These are phyloP conservation scores for Sorex fumeus DNA, from an alignment of 2,113 vertebrate species.

Conservation along the genomic window DNA sequence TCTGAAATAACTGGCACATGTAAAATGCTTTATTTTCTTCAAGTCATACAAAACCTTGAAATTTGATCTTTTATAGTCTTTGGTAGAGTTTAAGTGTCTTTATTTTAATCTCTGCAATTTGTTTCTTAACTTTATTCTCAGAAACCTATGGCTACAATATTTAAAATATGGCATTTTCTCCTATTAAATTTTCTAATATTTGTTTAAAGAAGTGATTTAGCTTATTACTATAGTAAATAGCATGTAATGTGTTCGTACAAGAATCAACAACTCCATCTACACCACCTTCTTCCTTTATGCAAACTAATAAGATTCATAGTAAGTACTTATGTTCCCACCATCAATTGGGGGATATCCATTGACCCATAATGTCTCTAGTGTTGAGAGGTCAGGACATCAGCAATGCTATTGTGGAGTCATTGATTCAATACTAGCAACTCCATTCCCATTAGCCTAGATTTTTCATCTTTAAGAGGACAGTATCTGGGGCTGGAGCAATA, in stretches of 20 bases:
- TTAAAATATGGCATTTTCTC: neutral
- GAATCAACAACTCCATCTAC: neutral
- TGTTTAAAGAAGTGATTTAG: neutral
- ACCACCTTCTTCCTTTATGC: neutral
- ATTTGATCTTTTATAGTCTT: neutral
- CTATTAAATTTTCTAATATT: neutral
- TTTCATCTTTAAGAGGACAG: neutral
- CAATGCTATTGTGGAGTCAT: neutral
- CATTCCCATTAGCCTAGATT: neutral
- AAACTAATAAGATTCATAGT: neutral
- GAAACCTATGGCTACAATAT: neutral
- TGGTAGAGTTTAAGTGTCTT: neutral
- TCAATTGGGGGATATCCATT: neutral
- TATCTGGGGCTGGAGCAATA: too few species aligned
- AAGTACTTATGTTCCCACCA: neutral
- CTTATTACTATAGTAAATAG: neutral
- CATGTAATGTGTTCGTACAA: neutral
- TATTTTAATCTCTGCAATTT: neutral
- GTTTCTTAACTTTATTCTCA: conserved; percentile 10
- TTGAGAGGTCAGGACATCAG: neutral
- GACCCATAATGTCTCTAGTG: too few species aligned
- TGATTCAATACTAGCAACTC: neutral
- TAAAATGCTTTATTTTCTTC: neutral
- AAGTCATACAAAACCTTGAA: neutral
- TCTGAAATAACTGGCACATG: neutral